Base-by-base conservation (phyloP, 2,797 vertebrate species). In the Sebastes steindachneri region DNA sequence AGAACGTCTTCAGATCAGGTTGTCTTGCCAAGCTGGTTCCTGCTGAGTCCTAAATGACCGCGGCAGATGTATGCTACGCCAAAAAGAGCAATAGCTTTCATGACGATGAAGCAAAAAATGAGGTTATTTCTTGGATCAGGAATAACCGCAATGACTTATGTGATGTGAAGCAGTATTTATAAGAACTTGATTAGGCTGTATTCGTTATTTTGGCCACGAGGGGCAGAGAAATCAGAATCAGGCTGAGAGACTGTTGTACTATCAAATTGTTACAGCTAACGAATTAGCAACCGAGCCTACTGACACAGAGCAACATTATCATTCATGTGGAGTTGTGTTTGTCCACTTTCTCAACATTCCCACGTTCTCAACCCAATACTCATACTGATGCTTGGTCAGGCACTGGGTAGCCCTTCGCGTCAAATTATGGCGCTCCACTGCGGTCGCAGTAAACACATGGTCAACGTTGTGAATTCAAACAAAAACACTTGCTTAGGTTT, bases 11-110 rank as follows among this genome's bases (percentile, higher is more conserved):
- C 77, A 82, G 87, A 89, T 94, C 83, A 80, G 80, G 62, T 80
- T 85, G 75, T 91, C 82, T 90, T 80, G 92, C 92, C 89, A 92
- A 92, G 86, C 87, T 68, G 82, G 88, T 92, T 94, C 92, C 92
- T 91, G 90, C 87, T 74, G 82, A 86, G 75, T 82, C 63, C 78
- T 81, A 91, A 94, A 94, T 75, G 90, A 80, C 90, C 71, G n/a
- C 65, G 75, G 78, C 94, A 95, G 94, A 95, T 93, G 93, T 88
- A 91, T 59, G 64, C 68, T 31, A 75, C 31, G 4, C 71, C 45
- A 45, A 76, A 88, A 91, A 86, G 76, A 88, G 73, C 71, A 73
- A 70, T 26, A 63, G 70, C 45, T 72, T 77, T 83, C 57, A 31
- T 65, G 68, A 78, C 21, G 51, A 60, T 57, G 54, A 82, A 75